Percentiles rank a stretch among this genome's conserved stretches.
Conservation (phyloP, 1,140 invertebrate genomes). For the Drosophila leontia region DNA sequence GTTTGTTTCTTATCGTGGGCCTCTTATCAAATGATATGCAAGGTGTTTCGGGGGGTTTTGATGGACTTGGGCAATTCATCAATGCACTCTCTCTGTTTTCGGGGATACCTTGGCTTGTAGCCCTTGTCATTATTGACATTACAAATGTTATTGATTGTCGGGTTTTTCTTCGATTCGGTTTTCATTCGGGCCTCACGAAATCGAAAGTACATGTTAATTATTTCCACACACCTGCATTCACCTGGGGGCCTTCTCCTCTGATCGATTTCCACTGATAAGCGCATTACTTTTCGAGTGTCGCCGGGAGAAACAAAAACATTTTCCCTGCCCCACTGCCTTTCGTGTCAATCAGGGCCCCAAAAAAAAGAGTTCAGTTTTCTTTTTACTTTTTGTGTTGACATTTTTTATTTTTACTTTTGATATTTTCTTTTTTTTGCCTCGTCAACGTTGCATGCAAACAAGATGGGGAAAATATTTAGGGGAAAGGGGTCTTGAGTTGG, state of each 20-base stretch:
- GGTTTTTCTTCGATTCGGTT: conserved; percentile 43
- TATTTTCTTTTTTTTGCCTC: conserved; percentile 41
- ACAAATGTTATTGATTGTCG: conserved; percentile 81
- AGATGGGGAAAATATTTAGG: conserved; percentile 15
- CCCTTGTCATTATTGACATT: conserved; percentile 79
- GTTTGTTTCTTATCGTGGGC: conserved; percentile 33
- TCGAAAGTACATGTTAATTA: conserved; percentile 82
- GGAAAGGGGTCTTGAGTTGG: not conserved
- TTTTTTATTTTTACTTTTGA: conserved; percentile 44
- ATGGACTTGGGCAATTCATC: conserved; percentile 65
- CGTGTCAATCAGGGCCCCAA: conserved; percentile 65
- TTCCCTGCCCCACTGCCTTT: conserved; percentile 45
- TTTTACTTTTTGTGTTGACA: conserved; percentile 52
- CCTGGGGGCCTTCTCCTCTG: conserved; percentile 36
- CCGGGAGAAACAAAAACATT: conserved; percentile 46
- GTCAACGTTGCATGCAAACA: conserved; percentile 76
- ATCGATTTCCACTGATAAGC: conserved; percentile 78
- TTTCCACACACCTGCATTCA: conserved; percentile 81
- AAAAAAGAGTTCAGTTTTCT: conserved; percentile 43
- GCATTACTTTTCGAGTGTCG: conserved; percentile 72
- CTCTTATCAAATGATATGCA: conserved; percentile 66
- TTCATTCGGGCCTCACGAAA: conserved; percentile 56
- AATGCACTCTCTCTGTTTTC: conserved; percentile 62
- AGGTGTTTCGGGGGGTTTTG: conserved; percentile 51
- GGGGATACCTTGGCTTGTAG: conserved; percentile 29